Percentiles rank a stretch among this genome's conserved stretches.
Evolutionary conservation across 2,113 vertebrate genomes (phyloP).

Genomic region (Acinonyx jubatus): DNA sequence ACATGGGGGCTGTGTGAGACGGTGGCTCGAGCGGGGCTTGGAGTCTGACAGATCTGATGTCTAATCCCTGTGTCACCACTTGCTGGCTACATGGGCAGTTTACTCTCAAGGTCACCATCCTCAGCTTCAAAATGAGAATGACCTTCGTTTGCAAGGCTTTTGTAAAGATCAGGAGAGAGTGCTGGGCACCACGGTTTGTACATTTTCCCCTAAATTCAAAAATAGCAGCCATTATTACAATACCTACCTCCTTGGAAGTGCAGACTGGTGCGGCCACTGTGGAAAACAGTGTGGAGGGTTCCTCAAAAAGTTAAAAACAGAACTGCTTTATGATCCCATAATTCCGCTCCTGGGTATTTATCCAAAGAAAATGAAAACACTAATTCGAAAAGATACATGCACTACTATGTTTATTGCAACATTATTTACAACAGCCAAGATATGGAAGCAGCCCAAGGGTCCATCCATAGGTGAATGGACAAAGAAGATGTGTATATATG

Average conservation of each 20-base stretch:
- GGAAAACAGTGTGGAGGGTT: neutral
- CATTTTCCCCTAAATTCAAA: neutral
- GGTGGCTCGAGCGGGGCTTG: too few species aligned
- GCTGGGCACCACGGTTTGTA: neutral
- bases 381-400: neutral
- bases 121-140: neutral
- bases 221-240: neutral
- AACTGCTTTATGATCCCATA: neutral
- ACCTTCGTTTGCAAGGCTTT: neutral
- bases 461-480: neutral
- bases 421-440: neutral
- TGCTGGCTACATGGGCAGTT: fast-evolving
- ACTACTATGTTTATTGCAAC: neutral
- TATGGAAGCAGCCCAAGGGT: neutral
- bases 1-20: fast-evolving
- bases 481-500: neutral
- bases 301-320: neutral
- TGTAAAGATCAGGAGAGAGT: neutral
- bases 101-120: neutral
- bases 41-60: neutral
- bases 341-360: neutral
- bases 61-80: neutral
- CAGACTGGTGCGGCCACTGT: neutral
- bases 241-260: neutral
- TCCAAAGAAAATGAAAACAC: neutral